Conservation (phyloP, 2,113 vertebrate species). For the Ardeotis arabs region DNA sequence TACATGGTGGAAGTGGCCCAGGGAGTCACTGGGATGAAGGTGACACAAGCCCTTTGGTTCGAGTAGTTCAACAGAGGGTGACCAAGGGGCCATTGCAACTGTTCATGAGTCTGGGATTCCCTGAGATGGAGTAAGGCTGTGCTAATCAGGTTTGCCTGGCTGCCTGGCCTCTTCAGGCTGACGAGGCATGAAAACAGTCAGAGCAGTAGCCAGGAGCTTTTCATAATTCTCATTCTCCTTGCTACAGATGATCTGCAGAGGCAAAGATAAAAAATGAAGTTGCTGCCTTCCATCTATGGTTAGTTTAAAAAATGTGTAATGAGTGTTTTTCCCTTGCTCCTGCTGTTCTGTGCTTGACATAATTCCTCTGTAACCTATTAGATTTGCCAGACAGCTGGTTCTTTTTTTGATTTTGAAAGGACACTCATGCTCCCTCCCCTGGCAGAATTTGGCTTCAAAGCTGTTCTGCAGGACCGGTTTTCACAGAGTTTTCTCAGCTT, state of each 20-base stretch:
- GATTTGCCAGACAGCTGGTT: slow-evolving; percentile 7
- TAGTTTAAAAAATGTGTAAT: slow-evolving; percentile 38
- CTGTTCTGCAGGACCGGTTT: neutral
- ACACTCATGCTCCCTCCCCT: neutral
- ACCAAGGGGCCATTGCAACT: neutral
- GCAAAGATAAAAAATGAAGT: slow-evolving; percentile 25
- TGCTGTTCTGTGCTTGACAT: slow-evolving; percentile 25
- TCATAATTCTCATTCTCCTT: slow-evolving; percentile 20
- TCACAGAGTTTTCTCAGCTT: neutral
- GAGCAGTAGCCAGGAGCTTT: slow-evolving; percentile 22
- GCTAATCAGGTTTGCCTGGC: neutral
- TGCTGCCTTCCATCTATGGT: neutral
- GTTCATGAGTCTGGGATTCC: neutral
- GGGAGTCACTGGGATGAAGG: neutral
- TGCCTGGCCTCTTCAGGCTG: neutral
- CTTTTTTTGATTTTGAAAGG: neutral
- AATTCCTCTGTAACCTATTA: neutral
- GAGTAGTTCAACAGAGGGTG: neutral
- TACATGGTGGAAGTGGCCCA: neutral
- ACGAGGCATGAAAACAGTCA: slow-evolving; percentile 27
- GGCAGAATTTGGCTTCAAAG: slow-evolving; percentile 2
- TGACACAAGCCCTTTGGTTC: neutral
- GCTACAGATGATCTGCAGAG: neutral
- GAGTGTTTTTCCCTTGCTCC: slow-evolving; percentile 13
- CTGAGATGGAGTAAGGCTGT: neutral